Conservation (phyloP, 2,888 invertebrate species). For the Noctuana brunneofusca region DNA sequence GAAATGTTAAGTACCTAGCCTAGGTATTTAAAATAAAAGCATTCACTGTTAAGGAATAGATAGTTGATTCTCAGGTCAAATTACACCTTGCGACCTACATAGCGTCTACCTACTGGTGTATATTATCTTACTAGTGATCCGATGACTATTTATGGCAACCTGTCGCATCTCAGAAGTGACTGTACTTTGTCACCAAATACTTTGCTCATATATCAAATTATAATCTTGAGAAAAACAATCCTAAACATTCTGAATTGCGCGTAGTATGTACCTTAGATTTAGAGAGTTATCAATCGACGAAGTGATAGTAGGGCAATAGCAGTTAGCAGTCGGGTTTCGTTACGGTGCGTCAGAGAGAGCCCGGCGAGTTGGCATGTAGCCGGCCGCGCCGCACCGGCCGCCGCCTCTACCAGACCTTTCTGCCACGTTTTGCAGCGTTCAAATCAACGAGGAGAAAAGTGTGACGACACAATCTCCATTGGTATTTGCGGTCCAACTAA, state of each 20-base stretch:
- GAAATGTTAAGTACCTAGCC: too few species aligned
- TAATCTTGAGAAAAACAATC: slow-evolving; percentile 30
- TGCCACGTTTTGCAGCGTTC: slow-evolving; percentile 47
- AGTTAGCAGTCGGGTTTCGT: slow-evolving; percentile 60
- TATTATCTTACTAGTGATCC: slow-evolving; percentile 11
- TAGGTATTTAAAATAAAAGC: background rate
- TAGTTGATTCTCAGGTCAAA: slow-evolving; percentile 20
- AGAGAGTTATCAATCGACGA: slow-evolving; percentile 56
- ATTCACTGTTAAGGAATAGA: slow-evolving; percentile 7
- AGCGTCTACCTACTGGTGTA: background rate
- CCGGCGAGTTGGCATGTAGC: slow-evolving; percentile 43
- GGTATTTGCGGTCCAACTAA: slow-evolving; percentile 53
- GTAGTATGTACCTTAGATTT: slow-evolving; percentile 44
- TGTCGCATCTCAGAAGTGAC: slow-evolving; percentile 18
- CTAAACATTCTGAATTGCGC: slow-evolving; percentile 22
- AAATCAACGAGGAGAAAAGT: slow-evolving; percentile 47
- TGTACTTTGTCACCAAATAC: slow-evolving; percentile 13
- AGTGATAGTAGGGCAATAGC: slow-evolving; percentile 76
- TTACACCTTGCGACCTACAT: slow-evolving; percentile 31
- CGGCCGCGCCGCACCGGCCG: slow-evolving; percentile 34
- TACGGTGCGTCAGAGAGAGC: slow-evolving; percentile 65
- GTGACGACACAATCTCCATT: slow-evolving; percentile 54
- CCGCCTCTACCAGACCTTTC: slow-evolving; percentile 31
- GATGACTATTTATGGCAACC: slow-evolving; percentile 19
- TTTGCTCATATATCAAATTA: slow-evolving; percentile 32